Evolutionary conservation across 1,140 invertebrate species (phyloP).

Genomic region (Drosophila orosa): DNA sequence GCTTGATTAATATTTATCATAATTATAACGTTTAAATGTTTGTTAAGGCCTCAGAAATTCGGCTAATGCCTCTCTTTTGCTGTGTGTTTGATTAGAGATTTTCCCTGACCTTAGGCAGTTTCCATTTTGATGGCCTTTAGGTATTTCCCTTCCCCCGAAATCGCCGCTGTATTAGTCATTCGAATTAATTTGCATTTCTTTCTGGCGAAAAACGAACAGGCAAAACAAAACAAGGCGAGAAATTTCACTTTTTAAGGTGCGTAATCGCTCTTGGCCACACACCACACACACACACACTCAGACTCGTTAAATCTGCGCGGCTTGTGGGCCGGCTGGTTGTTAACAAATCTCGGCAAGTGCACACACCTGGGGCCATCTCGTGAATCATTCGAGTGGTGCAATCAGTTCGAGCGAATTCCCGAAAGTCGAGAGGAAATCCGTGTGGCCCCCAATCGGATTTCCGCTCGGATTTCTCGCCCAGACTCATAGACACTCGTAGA

Average conservation of each 20-base stretch:
- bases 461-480: constrained; percentile 46
- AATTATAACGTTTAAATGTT: neutral
- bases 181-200: constrained; percentile 56
- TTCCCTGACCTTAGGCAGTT: constrained; percentile 18
- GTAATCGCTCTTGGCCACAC: constrained; percentile 67
- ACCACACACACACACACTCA: constrained; percentile 13
- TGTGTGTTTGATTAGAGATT: neutral
- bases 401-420: constrained; percentile 43
- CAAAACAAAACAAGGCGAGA: constrained; percentile 64
- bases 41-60: neutral
- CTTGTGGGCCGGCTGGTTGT: constrained; percentile 14
- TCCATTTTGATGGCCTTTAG: constrained; percentile 31
- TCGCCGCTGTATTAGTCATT: constrained; percentile 42
- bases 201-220: constrained; percentile 52
- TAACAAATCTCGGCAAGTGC: constrained; percentile 42
- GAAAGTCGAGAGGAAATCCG: constrained; percentile 44
- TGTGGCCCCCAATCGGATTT: constrained; percentile 31
- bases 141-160: constrained; percentile 28
- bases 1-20: no score
- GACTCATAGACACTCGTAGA: constrained; percentile 23
- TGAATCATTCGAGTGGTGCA: constrained; percentile 56
- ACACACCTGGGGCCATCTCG: constrained; percentile 34
- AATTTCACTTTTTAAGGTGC: constrained; percentile 82
- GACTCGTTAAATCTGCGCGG: constrained; percentile 13
- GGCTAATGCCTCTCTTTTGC: no score